Evolutionary conservation across 2,888 invertebrate genomes (phyloP), one percentile per base, ranked within the genome.

Genomic region (Anoplius nigerrimus): DNA sequence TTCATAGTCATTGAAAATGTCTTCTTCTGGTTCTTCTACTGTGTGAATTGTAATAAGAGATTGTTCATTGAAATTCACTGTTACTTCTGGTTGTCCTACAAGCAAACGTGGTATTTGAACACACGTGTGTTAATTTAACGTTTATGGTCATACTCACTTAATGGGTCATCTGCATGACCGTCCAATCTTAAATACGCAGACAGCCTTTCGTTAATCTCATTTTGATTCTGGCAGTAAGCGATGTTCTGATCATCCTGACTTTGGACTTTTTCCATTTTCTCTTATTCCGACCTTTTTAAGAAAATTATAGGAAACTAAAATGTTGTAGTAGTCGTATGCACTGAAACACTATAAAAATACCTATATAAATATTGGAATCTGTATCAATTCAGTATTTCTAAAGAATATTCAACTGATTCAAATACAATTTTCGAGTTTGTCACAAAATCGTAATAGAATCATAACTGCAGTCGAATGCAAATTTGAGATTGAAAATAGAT

Each of bases 1-100:
- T 59, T 77, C 77, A 5, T 68, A 53, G 18, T 74, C 77, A 24
- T 61, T 67, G 18, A 76, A 75, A 54, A 76, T 62, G 62, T 77
- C 74, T 21, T 76, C 74, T 53, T 78, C 76, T 0, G 52, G 57
- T 45, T 74, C 76, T 34, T 78, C 75, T 16, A 66, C 18, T 0
- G 62, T 57, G 34, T 74, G 54, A 46, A 66, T 0, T 0, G 58
- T 52, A n/a, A 75, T 45, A 8, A 60, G 48, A n/a, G 67, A 69
- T 11, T 59, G 45, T 20, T 70, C 63, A 21, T 72, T 75, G 20
- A 79, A 72, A 54, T 67, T 76, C 21, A 79, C 64, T 6, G 73
- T 72, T 54, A 73, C 59, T 56, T 79, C 79, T 0, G 78, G 78
- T 16, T 59, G 53, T 2, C 66, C 79, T 79, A 52, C 4, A 66